Evolutionary conservation across 2,888 invertebrate genomes (phyloP).

Genomic region (Hemaris fuciformis): DNA sequence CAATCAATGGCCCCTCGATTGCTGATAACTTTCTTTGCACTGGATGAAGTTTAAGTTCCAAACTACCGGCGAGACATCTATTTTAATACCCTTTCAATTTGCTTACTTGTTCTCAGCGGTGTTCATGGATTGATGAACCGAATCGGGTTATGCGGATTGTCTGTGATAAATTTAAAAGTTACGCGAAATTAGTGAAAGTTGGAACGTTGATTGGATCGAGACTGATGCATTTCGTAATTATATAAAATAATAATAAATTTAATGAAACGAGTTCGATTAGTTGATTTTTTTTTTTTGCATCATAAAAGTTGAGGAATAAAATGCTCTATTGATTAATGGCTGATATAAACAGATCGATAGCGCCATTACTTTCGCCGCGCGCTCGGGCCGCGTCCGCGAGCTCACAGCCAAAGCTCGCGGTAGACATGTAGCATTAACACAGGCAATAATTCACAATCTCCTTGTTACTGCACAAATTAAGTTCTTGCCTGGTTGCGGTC

Average conservation of each 20-base stretch:
- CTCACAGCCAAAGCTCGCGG: background rate
- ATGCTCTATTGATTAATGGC: background rate
- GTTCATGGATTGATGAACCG: constrained; percentile 2
- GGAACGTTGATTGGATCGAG: background rate
- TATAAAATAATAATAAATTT: background rate
- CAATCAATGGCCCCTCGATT: constrained; percentile 77
- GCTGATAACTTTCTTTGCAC: constrained; percentile 74
- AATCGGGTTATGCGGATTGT: background rate
- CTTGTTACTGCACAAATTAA: constrained; percentile 64
- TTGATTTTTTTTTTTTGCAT: background rate
- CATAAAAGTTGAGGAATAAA: background rate
- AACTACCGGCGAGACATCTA: constrained; percentile 13
- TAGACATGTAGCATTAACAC: constrained; percentile 21
- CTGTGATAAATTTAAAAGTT: background rate
- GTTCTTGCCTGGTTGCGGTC: constrained; percentile 66
- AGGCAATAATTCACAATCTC: constrained; percentile 68
- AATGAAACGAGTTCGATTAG: background rate
- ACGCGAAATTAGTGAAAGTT: background rate
- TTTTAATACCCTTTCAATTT: constrained; percentile 11
- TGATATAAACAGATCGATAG: background rate
- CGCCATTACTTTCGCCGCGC: background rate
- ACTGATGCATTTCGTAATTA: background rate
- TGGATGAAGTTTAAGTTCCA: constrained; percentile 56
- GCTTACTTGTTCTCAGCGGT: constrained; percentile 8
- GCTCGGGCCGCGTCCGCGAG: background rate